Base-by-base conservation (phyloP, 2,888 invertebrate genomes). In the Zonitis immaculata region DNA sequence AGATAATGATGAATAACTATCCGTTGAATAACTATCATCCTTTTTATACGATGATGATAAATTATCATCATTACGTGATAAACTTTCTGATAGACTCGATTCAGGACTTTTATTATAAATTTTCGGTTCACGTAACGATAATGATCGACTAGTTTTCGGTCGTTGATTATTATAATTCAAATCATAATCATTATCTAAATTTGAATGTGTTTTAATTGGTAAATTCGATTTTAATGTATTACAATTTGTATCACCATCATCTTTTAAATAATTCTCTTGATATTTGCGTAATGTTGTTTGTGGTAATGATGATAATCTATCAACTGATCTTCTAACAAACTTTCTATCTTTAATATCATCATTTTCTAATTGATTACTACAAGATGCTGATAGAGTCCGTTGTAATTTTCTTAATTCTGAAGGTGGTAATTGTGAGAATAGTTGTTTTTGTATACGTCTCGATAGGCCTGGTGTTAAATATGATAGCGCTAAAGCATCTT, bases 391-490 rank as follows among this genome's bases (percentile, higher is more conserved):
- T 44, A 86, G 77, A 52, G 87, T 86, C 65, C 86, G 81, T 53
- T 86, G 84, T 61, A 87, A 73, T 65, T 81, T 78, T 65, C 82
- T 79, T 26, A 85, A 85, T 76, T 87, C 86, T 56, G 82, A 83
- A 2, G 87, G 84, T 60, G 87, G 85, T 69, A 87, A 73, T 71
- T 85, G 85, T 61, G 86, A 84, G 52, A 87, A 77, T 64, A 87
- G 77, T 73, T 87, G 86, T 56, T 82, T 84, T 77, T 87, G 87
- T 69, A 87, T 83, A 39, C 86, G 82, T 65, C 85, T 83, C 60
- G 87, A 85, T 64, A 87, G 78, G 61, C 83, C 86, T 27, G 87
- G 87, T 63, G 87, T 87, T 61, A 87, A 79, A 63, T 82, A 85
- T 20, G 85, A 85, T 62, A 86, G 77, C 58, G 86, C 83, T 69